Evolutionary conservation across 2,797 vertebrate species (phyloP), one percentile per base, ranked within the genome.

Genomic region (Urophycis tenuis): DNA sequence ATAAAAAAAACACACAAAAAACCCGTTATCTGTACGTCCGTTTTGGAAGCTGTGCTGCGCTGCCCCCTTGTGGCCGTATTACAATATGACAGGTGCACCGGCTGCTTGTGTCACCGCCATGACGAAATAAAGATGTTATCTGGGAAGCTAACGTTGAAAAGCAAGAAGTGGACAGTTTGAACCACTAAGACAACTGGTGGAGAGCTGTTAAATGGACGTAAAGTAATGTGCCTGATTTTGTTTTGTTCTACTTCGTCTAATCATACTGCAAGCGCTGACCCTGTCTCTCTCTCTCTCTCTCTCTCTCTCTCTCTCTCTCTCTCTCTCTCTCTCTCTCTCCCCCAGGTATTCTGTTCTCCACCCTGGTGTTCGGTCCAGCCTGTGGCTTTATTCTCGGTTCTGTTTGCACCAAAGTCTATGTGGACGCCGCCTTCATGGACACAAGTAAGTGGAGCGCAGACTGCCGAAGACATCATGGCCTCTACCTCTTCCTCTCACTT

Each of bases 381-480:
- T 99, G 97, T 86, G 97, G 98, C 84, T 99, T 99, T 93, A 99
- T 99, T 89, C 92, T 99, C 87, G 98, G 98, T 82, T 99, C 98
- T 15, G 95, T 99, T 91, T 99, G 97, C 92, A 99, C 98, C 93
- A 99, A 98, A 94, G 95, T 97, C 91, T 99, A 99, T 0, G 98
- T 99, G 91, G 96, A 99, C 84, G 96, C 96, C 1, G 94, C 96
- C 91, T 98, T 99, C 93, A 98, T 99, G 34, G 96, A 99, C 87
- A 98, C 95, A 90, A 98, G 98, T 99, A 93, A 96, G 96, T 91
- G 80, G 80, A 41, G 15, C 39, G 39, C 15, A 41, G 39, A 41
- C 12, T 12, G 2, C 17, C 33, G 14, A 22, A 3, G 64, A 29
- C n/a, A 69, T 19, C 45, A 19, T 53, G 17, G 45, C 53, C 53